Conservation (phyloP, 2,797 vertebrate genomes). For the Arremon aurantiirostris region DNA sequence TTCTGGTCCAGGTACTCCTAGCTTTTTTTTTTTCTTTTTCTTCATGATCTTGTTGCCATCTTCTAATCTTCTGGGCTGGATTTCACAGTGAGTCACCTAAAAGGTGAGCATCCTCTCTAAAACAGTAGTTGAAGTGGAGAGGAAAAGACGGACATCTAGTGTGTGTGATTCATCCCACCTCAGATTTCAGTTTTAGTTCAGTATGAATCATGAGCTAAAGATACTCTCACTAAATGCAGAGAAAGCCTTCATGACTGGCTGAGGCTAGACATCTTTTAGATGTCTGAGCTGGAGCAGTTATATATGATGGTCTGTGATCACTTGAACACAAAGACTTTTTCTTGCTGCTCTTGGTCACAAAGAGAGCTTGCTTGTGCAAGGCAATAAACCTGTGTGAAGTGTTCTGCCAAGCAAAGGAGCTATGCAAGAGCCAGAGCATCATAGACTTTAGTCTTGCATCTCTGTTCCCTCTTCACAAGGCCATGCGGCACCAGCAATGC, state of each 20-base stretch:
- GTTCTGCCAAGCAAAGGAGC: background rate
- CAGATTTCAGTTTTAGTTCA: background rate
- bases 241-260: background rate
- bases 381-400: background rate
- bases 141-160: background rate
- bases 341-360: background rate
- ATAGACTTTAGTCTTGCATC: background rate
- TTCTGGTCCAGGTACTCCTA: background rate
- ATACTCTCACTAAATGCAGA: background rate
- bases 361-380: background rate
- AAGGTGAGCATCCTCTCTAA: background rate
- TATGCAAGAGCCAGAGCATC: background rate
- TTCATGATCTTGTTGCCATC: background rate
- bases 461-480: background rate
- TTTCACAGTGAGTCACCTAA: background rate
- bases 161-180: background rate
- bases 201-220: slow-evolving; percentile 14
- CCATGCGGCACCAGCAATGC: background rate
- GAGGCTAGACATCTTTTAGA: background rate
- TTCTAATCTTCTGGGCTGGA: background rate
- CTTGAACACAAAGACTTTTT: background rate
- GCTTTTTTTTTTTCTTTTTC: background rate
- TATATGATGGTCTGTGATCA: background rate
- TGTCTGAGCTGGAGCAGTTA: background rate
- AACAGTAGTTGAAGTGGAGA: background rate